Base-by-base conservation (phyloP, 2,888 invertebrate genomes). In the Diaphora mendica region DNA sequence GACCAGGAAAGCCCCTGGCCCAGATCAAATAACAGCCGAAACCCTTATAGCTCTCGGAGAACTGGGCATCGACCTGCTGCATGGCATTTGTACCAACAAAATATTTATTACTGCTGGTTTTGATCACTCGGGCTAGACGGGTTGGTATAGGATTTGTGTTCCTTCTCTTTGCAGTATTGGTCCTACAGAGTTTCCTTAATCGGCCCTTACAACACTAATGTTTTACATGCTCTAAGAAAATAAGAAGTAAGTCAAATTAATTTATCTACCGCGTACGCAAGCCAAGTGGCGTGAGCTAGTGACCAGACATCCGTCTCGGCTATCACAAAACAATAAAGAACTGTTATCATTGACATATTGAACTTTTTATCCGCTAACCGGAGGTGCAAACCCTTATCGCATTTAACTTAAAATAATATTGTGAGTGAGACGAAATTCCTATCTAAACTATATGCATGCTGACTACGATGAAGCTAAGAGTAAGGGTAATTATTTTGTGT, bases 361-460 rank as follows among this genome's bases (percentile, higher is more conserved):
- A 83, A 83, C 82, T 73, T 64, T 72, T 80, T 72, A 80, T 83
- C 76, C 65, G 9, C 65, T 62, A 79, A 78, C 82, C 83, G 83
- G 84, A 82, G 80, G 74, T 80, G 84, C 80, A 80, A 51, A 68
- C 35, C 67, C n/a, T 75, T 80, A 78, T 80, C 80, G 35, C 13
- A 59, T 42, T 5, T 11, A 62, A 3, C 17, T 42, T 26, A n/a
- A 68, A 64, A 55, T 51, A 30, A 68, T 39, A 23, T 3, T 17
- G 30, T 68, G 64, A 59, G 55, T 17, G 30, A 55, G 55, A 68
- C 55, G 15, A 55, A 59, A 59, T 39, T 55, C n/a, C n/a, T n/a
- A n/a, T n/a, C 5, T n/a, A 11, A 55, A n/a, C 4, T 17, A 20
- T 48, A 44, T 17, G 44, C 44, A 33, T 33, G 33, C 39, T 0